phyloP scores from a whole-genome alignment of 2,888 invertebrate genomes.

The Drosophila niveifrons region DNA sequence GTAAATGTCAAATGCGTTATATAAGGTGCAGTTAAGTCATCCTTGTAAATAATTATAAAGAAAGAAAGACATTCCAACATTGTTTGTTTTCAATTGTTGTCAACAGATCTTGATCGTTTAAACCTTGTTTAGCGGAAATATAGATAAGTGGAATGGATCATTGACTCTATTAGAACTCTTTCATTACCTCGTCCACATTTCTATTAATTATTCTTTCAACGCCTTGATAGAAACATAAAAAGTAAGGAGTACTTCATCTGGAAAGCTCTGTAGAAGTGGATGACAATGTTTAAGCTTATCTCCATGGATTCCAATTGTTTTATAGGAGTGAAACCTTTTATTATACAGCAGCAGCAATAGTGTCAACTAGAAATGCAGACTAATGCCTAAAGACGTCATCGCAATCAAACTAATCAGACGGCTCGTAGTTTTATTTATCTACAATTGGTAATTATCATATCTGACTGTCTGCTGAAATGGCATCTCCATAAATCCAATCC shows the following conservation, averaged over 20 bases:
- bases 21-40: constrained; percentile 82
- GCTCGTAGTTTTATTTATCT: neutral
- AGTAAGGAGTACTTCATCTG: neutral
- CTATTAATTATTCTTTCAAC: too few relatives aligned
- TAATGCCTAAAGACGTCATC: neutral
- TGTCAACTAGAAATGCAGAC: neutral
- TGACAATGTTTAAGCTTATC: too few relatives aligned
- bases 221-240: constrained; percentile 96
- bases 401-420: neutral
- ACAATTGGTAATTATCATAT: constrained; percentile 1
- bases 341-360: constrained; percentile 45
- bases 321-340: neutral
- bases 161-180: too few relatives aligned
- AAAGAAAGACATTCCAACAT: constrained; percentile 85
- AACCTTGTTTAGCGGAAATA: neutral
- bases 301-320: neutral
- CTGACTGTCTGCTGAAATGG: neutral
- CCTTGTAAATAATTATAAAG: constrained; percentile 85
- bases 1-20: constrained; percentile 75
- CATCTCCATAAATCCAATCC: neutral
- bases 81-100: constrained; percentile 80
- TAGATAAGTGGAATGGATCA: neutral
- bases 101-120: neutral
- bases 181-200: too few relatives aligned
- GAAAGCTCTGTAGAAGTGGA: too few relatives aligned